These are phyloP conservation scores for Polia nebulosa DNA, from an alignment of 2,888 invertebrate species.

Conservation along the genomic window DNA sequence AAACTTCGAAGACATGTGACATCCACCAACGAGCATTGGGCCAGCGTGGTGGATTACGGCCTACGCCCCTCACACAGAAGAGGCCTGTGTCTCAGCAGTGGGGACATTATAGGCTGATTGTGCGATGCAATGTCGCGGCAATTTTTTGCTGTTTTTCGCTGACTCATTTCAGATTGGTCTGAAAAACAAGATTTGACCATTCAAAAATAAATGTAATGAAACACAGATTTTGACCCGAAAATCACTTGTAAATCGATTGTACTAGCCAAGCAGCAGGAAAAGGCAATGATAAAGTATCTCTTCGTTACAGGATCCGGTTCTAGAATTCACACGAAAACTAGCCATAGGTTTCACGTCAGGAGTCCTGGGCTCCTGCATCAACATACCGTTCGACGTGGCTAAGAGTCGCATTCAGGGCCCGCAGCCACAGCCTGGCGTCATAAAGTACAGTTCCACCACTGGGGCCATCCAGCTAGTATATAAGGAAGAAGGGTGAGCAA, in stretches of 20 bases:
- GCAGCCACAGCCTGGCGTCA: conserved; percentile 93
- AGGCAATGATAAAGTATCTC: background rate
- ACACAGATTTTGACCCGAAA: background rate
- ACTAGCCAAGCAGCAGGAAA: background rate
- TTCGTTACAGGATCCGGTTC: conserved; percentile 91
- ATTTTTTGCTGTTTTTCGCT: no score
- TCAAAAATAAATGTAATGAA: no score
- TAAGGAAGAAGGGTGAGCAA: conserved; percentile 96
- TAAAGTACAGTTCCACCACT: conserved; percentile 95
- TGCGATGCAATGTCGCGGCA: no score
- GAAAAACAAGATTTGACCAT: no score
- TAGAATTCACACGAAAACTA: conserved; percentile 94
- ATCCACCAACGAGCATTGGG: no score
- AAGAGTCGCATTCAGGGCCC: conserved; percentile 99
- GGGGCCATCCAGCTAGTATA: conserved; percentile 94
- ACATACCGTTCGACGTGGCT: conserved; percentile 99
- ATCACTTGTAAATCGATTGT: background rate
- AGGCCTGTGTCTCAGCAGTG: no score
- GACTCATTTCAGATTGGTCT: no score
- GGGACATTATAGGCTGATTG: no score
- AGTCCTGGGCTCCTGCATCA: conserved; percentile 95
- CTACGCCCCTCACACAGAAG: no score
- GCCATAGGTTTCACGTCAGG: conserved; percentile 97
- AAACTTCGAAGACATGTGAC: no score
- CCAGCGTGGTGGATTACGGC: no score